phyloP scores from a whole-genome alignment of 2,113 vertebrate genomes.

The Pyxicephalus adspersus region DNA sequence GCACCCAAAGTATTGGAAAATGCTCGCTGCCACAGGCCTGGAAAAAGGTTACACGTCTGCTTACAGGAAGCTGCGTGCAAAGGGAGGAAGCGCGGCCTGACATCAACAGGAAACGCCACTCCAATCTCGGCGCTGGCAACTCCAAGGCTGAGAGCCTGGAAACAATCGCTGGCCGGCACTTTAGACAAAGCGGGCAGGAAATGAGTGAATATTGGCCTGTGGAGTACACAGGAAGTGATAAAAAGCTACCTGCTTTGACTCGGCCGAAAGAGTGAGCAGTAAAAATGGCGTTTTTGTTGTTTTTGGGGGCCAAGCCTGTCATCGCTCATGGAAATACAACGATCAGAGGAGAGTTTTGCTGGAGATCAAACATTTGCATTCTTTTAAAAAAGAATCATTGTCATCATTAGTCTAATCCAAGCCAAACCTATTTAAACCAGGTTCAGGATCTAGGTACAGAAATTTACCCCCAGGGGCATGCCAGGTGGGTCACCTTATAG shows the following conservation, averaged over 20 bases:
- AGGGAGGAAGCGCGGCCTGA: slow-evolving; percentile 74
- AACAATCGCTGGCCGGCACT: slow-evolving; percentile 73
- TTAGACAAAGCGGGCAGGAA: slow-evolving; percentile 70
- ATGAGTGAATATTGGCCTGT: slow-evolving; percentile 64
- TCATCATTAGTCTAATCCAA: too few species aligned
- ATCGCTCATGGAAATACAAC: slow-evolving; percentile 1
- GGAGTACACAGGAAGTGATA: slow-evolving; percentile 70
- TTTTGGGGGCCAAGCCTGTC: slow-evolving; percentile 57
- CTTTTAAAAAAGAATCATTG: too few species aligned
- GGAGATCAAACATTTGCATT: too few species aligned
- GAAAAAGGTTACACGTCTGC: slow-evolving; percentile 70
- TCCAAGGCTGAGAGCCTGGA: slow-evolving; percentile 65
- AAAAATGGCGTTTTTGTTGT: slow-evolving; percentile 58
- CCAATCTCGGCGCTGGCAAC: slow-evolving; percentile 62
- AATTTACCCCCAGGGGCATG: too few species aligned
- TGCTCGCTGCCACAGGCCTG: slow-evolving; percentile 57
- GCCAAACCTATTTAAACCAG: too few species aligned
- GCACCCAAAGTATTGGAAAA: slow-evolving; percentile 53
- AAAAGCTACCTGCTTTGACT: slow-evolving; percentile 71
- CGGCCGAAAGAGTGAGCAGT: slow-evolving; percentile 58
- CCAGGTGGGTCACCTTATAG: too few species aligned
- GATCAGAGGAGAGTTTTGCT: too few species aligned
- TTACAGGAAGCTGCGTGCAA: slow-evolving; percentile 72
- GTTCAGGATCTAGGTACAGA: too few species aligned
- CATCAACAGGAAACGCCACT: slow-evolving; percentile 80